Conservation (phyloP, 2,888 invertebrate genomes). For the Bruchidius siliquastri region DNA sequence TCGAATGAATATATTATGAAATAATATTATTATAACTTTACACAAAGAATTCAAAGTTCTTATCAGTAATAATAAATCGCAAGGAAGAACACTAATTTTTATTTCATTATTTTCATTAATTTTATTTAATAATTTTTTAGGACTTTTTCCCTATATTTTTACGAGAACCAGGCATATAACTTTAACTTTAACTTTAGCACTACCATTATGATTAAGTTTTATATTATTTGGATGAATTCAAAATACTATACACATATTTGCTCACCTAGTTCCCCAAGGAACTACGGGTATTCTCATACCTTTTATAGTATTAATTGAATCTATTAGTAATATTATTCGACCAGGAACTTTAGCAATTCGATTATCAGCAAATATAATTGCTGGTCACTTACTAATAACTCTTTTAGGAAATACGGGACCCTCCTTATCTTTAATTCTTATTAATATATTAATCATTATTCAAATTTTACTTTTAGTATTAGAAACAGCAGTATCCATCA, state of each 20-base stretch:
- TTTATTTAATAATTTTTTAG: constrained; percentile 65
- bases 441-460: constrained; percentile 31
- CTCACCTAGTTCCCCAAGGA: constrained; percentile 64
- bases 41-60: constrained; percentile 59
- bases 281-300: constrained; percentile 61
- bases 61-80: constrained; percentile 34
- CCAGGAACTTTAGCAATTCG: constrained; percentile 67
- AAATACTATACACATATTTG: constrained; percentile 60
- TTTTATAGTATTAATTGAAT: constrained; percentile 72
- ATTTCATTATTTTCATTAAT: constrained; percentile 54
- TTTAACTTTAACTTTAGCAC: constrained; percentile 53
- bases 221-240: constrained; percentile 63
- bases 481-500: constrained; percentile 59
- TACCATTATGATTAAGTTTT: constrained; percentile 62
- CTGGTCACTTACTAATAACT: constrained; percentile 64
- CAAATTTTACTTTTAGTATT: constrained; percentile 46
- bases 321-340: constrained; percentile 58
- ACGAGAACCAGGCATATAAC: constrained; percentile 62
- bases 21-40: constrained; percentile 47
- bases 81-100: constrained; percentile 45
- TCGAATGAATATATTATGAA: constrained; percentile 51
- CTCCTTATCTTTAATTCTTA: constrained; percentile 23
- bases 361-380: constrained; percentile 73
- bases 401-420: constrained; percentile 52
- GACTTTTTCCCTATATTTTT: constrained; percentile 68